Conservation (phyloP, 2,113 vertebrate species). For the Gopherus flavomarginatus region DNA sequence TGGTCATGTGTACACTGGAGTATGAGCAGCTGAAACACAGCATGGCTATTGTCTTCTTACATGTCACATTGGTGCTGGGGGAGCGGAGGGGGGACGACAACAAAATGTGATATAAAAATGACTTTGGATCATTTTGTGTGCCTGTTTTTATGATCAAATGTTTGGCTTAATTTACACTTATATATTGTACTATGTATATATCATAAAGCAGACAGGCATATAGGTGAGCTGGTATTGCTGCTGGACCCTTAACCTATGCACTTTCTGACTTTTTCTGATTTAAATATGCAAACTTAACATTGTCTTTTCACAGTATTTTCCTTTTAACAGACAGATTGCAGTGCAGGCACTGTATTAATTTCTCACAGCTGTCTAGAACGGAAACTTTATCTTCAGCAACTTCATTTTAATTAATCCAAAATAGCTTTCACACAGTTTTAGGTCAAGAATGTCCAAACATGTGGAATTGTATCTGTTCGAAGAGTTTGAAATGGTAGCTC, state of each 20-base stretch:
- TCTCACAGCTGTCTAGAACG: conserved; percentile 25
- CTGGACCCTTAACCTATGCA: not conserved
- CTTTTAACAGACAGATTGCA: conserved; percentile 8
- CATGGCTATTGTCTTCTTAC: conserved; percentile 50
- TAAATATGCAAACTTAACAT: conserved; percentile 7
- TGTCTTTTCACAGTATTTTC: not conserved
- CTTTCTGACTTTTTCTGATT: conserved; percentile 18
- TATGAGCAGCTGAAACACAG: conserved; percentile 67
- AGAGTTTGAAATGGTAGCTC: conserved; percentile 22
- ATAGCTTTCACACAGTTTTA: conserved; percentile 28
- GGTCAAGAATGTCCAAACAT: conserved; percentile 5
- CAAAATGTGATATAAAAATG: conserved; percentile 22
- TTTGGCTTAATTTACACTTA: not conserved
- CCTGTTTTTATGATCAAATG: not conserved
- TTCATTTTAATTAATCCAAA: conserved; percentile 56
- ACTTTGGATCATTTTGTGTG: not conserved
- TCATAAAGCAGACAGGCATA: not conserved
- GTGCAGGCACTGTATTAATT: not conserved
- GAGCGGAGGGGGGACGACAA: not conserved
- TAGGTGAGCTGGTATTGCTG: not conserved
- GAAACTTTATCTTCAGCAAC: conserved; percentile 13
- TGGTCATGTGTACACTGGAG: conserved; percentile 32
- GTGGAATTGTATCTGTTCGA: conserved; percentile 2
- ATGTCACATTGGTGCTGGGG: conserved; percentile 45
- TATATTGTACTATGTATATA: not conserved